Evolutionary conservation across 2,113 vertebrate species (phyloP).

Genomic region (Drymodes brunneopygia): DNA sequence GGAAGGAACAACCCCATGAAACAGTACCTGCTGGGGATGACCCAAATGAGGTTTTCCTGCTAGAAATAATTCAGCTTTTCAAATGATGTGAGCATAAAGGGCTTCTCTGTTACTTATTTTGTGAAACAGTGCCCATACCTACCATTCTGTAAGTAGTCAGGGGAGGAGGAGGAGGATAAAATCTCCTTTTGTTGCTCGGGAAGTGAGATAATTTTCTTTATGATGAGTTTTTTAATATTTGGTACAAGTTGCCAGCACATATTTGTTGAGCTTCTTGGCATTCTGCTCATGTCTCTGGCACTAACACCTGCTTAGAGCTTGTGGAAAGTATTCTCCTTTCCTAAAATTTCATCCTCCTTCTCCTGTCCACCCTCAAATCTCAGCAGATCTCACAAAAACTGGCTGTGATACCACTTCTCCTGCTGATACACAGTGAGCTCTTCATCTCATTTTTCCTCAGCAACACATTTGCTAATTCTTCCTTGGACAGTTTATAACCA

Average conservation of each 20-base stretch:
- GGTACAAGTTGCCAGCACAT: not conserved
- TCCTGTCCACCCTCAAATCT: conserved; percentile 18
- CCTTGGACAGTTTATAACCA: conserved; percentile 48
- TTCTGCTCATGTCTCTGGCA: not conserved
- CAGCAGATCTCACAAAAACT: conserved; percentile 1
- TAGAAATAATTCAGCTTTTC: not conserved
- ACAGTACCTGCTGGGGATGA: not conserved
- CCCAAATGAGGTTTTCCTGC: not conserved
- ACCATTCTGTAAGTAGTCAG: not conserved
- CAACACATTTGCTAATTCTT: not conserved
- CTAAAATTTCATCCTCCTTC: conserved; percentile 21
- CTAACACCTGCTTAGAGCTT: not conserved
- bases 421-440: not conserved
- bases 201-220: not conserved
- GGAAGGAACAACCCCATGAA: not conserved
- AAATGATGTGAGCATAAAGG: not conserved
- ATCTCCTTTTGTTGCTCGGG: not conserved
- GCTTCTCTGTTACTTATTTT: not conserved
- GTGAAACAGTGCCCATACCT: not conserved
- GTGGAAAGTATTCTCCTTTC: not conserved
- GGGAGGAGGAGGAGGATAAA: not conserved
- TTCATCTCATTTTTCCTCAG: conserved; percentile 8
- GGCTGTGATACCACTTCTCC: not conserved
- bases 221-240: not conserved
- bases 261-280: not conserved